phyloP scores from a whole-genome alignment of 2,113 vertebrate species.

The Chamaetylas fuelleborni region DNA sequence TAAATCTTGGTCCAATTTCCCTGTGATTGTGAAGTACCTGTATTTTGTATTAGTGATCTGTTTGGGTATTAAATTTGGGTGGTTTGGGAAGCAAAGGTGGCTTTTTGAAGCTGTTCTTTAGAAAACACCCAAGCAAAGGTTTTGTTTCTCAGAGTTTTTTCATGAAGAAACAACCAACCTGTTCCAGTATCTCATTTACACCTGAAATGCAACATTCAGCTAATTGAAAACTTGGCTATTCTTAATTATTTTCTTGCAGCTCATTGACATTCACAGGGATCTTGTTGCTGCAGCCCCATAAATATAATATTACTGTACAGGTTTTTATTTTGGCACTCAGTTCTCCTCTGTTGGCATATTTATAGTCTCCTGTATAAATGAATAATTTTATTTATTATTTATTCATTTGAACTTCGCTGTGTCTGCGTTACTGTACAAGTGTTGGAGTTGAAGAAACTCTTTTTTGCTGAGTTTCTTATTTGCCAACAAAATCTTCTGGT shows the following conservation, averaged over 20 bases:
- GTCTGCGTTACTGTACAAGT: neutral
- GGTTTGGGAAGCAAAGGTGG: neutral
- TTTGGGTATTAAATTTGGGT: neutral
- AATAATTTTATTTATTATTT: neutral
- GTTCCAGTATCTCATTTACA: conserved; percentile 33
- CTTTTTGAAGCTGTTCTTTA: neutral
- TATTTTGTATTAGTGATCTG: neutral
- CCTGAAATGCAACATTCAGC: conserved; percentile 40
- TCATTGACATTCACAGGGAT: conserved; percentile 63
- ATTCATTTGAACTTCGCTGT: neutral
- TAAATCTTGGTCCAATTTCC: neutral
- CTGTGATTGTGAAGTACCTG: neutral
- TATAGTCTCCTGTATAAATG: neutral
- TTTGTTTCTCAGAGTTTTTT: neutral
- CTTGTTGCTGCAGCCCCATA: conserved; percentile 21
- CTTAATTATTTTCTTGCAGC: conserved; percentile 67
- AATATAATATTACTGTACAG: conserved; percentile 72
- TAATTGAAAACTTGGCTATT: conserved; percentile 61
- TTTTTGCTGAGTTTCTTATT: neutral
- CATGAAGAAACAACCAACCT: conserved; percentile 27
- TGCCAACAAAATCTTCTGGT: neutral
- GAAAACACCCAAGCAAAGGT: neutral
- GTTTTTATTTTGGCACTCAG: conserved; percentile 27
- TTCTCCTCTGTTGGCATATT: conserved; percentile 46
- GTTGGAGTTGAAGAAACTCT: neutral